Percentiles rank a stretch among this genome's conserved stretches.
phyloP scores from a whole-genome alignment of 2,797 vertebrate genomes.

The Sebastes flavidus region DNA sequence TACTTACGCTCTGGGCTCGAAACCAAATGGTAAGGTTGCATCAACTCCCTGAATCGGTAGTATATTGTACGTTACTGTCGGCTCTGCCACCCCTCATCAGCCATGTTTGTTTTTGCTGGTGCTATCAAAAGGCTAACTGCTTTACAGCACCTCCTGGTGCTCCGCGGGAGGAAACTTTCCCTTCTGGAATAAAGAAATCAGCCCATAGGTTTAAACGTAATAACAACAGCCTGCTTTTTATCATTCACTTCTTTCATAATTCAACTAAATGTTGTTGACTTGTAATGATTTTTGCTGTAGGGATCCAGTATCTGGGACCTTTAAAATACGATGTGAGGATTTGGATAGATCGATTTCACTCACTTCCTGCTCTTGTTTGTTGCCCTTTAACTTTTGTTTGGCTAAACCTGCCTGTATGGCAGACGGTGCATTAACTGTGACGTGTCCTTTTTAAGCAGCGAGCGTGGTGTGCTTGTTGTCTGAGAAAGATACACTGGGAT shows the following conservation, averaged over 20 bases:
- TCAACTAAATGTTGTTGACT: slow-evolving; percentile 54
- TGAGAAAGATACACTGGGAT: slow-evolving; percentile 24
- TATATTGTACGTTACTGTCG: slow-evolving; percentile 34
- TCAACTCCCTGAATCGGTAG: slow-evolving; percentile 55
- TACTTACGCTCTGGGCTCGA: slow-evolving; percentile 54
- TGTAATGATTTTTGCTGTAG: slow-evolving; percentile 5
- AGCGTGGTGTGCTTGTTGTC: slow-evolving; percentile 44
- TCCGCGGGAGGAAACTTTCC: slow-evolving; percentile 62
- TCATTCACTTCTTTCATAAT: slow-evolving; percentile 55
- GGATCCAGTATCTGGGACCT: slow-evolving; percentile 21
- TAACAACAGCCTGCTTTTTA: slow-evolving; percentile 52
- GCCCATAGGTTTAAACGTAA: slow-evolving; percentile 69
- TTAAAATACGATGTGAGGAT: slow-evolving; percentile 12
- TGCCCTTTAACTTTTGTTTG: slow-evolving; percentile 22
- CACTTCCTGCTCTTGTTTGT: slow-evolving; percentile 2
- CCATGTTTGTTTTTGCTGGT: slow-evolving; percentile 82
- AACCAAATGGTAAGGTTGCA: slow-evolving; percentile 66
- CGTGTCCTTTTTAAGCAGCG: slow-evolving; percentile 25
- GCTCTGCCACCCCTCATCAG: slow-evolving; percentile 68
- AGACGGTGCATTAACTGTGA: slow-evolving; percentile 36
- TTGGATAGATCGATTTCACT: slow-evolving; percentile 3
- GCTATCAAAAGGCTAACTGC: slow-evolving; percentile 81
- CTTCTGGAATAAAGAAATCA: slow-evolving; percentile 58
- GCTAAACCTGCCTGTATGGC: slow-evolving; percentile 5
- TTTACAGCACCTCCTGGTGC: slow-evolving; percentile 83